Percentiles rank a stretch among this genome's conserved stretches.
These are phyloP conservation scores for Caenorhabditis imperialis DNA, from an alignment of 2,888 invertebrate genomes.

Conservation along the genomic window DNA sequence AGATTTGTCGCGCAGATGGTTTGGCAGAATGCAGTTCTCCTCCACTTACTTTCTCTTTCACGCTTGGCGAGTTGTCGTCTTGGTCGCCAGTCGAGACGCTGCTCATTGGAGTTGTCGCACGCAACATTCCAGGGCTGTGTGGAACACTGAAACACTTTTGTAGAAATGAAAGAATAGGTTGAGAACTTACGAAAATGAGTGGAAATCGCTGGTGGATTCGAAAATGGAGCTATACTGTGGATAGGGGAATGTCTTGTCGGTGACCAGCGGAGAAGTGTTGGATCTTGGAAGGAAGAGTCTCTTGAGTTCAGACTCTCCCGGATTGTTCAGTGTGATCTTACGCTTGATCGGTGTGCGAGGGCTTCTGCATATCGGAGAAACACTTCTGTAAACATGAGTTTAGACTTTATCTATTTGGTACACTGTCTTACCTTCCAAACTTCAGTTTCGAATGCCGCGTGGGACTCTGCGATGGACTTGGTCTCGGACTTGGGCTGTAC, in stretches of 20 bases:
- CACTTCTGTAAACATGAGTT: constrained; percentile 29
- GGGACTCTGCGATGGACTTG: constrained; percentile 64
- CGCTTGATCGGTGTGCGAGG: constrained; percentile 19
- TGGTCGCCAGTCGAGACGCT: constrained; percentile 15
- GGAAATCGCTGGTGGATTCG: constrained; percentile 23
- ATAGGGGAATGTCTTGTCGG: constrained; percentile 60
- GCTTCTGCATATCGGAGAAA: constrained; percentile 37
- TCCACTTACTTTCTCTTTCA: constrained; percentile 48
- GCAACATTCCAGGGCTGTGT: constrained; percentile 36
- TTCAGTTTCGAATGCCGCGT: constrained; percentile 46
- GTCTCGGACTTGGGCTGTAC: constrained; percentile 70
- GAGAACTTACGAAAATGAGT: constrained; percentile 48
- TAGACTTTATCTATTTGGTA: not conserved
- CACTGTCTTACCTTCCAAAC: constrained; percentile 22
- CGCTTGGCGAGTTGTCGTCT: constrained; percentile 24
- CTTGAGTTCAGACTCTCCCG: constrained; percentile 25
- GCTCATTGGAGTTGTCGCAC: constrained; percentile 28
- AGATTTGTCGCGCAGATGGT: constrained; percentile 26
- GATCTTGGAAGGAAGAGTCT: constrained; percentile 21
- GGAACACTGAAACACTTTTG: constrained; percentile 52
- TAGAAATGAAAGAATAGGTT: too few relatives aligned
- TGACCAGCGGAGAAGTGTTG: constrained; percentile 62
- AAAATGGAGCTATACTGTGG: constrained; percentile 22
- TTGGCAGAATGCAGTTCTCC: constrained; percentile 2
- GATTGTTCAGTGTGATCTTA: constrained; percentile 23